Percentiles rank a stretch among this genome's conserved stretches.
phyloP scores from a whole-genome alignment of 2,888 invertebrate species.

The Crepidodera aurea region DNA sequence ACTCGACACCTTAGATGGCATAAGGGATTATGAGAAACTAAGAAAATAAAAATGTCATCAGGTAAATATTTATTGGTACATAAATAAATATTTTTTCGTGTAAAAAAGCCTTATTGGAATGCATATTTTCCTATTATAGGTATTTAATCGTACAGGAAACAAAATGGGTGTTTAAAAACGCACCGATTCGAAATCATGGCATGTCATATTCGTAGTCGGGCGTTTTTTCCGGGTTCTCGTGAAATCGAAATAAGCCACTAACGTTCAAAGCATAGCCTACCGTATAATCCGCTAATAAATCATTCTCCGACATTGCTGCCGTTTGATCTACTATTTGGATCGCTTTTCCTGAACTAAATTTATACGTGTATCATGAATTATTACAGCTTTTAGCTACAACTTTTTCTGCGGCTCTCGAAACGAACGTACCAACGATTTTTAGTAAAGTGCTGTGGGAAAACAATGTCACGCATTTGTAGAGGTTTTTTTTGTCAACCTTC shows the following conservation, averaged over 20 bases:
- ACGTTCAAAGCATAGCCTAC: constrained; percentile 41
- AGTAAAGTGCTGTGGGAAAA: constrained; percentile 35
- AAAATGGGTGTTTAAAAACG: constrained; percentile 7
- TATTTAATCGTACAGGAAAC: no score
- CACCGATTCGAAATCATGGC: constrained; percentile 40
- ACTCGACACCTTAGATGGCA: no score
- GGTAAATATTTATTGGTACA: no score
- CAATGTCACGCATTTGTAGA: constrained; percentile 35
- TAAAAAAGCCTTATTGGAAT: no score
- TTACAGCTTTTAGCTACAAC: constrained; percentile 38
- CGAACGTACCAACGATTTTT: constrained; percentile 28
- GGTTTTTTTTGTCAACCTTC: constrained; percentile 23
- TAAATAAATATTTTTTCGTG: no score
- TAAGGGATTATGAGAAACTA: no score
- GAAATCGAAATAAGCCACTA: constrained; percentile 47
- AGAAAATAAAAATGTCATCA: no score
- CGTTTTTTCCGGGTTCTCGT: constrained; percentile 41
- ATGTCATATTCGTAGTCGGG: constrained; percentile 41
- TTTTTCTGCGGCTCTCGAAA: constrained; percentile 31
- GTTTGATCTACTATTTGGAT: constrained; percentile 49
- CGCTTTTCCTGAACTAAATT: constrained; percentile 46
- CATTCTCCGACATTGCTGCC: constrained; percentile 49
- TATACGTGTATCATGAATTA: constrained; percentile 47
- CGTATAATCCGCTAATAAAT: constrained; percentile 54
- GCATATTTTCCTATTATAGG: no score